Base-by-base conservation (phyloP, 2,888 invertebrate species). In the Holacanthella duospinosa region DNA sequence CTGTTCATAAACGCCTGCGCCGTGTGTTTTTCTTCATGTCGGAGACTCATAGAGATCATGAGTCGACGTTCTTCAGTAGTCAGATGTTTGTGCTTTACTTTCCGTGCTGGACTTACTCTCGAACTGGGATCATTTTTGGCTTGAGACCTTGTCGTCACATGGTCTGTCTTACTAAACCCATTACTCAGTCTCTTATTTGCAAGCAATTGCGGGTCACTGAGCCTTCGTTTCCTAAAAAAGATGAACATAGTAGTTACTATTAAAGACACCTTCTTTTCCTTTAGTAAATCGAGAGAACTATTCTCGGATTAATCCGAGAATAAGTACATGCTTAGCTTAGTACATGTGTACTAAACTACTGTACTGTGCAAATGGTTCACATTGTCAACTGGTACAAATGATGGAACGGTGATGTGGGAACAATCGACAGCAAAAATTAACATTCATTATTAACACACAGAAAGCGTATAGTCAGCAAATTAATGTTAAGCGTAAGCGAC, bases 121-220 rank as follows among this genome's bases (percentile, higher is more conserved):
- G 60, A 59, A 27, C 29, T 64, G 16, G 62, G 53, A 21, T 48
- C 48, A 58, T 58, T 60, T 64, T 66, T 68, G 59, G 67, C 64
- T 64, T 71, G 68, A 3, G 71, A 69, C 12, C 71, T 60, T 56
- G 71, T 71, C 19, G 68, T 62, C 55, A 71, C 67, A 36, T 68
- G 69, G 48, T 68, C 69, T 60, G 66, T 68, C 26, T 24, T 54
- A 63, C 19, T 48, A 21, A 9, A 65, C 53, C 71, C 71, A 64
- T 71, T 71, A 28, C 60, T 68, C 64, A 70, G 66, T 64, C 66
- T 66, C 65, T 64, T 69, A 21, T 57, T 66, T 48, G 59, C 61
- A 29, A 56, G 29, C n/a, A 55, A 21, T 56, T 56, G 62, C 28
- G 66, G 16, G 29, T 68, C 71, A 66, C 62, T 67, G 44, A 59